These are phyloP conservation scores for Bombus superbus DNA, from an alignment of 1,140 invertebrate genomes.

Conservation along the genomic window DNA sequence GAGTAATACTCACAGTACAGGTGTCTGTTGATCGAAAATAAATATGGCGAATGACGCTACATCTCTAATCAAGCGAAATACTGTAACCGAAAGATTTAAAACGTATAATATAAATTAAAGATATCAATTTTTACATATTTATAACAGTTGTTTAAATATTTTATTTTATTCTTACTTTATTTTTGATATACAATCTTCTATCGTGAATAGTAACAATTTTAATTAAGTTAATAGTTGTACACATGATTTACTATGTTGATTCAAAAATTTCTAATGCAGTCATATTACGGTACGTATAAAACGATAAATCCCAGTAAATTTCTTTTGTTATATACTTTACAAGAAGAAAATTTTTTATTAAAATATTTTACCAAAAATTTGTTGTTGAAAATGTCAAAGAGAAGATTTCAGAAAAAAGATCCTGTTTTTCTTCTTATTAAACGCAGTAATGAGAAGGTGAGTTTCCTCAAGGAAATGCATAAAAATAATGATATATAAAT, in stretches of 20 bases:
- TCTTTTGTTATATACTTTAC: neutral
- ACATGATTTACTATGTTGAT: neutral
- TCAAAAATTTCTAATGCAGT: conserved; percentile 15
- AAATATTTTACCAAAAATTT: neutral
- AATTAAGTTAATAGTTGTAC: neutral
- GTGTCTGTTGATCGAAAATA: conserved; percentile 58
- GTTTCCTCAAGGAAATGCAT: neutral
- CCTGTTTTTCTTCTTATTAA: neutral
- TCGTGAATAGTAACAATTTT: too few relatives aligned
- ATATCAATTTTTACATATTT: neutral
- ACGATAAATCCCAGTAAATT: neutral
- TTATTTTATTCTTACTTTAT: neutral
- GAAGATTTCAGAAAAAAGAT: too few relatives aligned
- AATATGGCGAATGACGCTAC: conserved; percentile 68
- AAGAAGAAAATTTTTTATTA: neutral
- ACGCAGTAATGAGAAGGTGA: neutral
- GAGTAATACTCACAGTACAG: conserved; percentile 52
- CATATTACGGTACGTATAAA: neutral
- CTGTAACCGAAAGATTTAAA: neutral
- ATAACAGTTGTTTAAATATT: neutral
- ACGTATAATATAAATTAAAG: neutral
- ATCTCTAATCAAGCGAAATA: conserved; percentile 32
- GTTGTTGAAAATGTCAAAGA: too few relatives aligned
- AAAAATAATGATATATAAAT: neutral
- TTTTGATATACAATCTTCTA: neutral